Evolutionary conservation across 2,113 vertebrate genomes (phyloP).

Genomic region (Abramis brama): DNA sequence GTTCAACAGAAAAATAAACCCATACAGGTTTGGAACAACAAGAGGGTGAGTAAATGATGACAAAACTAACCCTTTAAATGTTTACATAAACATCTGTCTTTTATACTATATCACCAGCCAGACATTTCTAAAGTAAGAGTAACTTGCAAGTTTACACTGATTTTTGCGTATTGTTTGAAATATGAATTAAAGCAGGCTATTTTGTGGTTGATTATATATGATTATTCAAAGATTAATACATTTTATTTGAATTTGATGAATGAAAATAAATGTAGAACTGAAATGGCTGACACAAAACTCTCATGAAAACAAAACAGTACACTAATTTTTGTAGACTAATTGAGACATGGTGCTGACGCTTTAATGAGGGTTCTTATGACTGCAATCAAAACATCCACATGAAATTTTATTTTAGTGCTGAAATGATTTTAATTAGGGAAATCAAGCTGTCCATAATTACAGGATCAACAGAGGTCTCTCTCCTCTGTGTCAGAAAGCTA

Average conservation of each 20-base stretch:
- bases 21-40: too few species aligned
- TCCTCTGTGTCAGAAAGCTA: slow-evolving; percentile 25
- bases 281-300: slow-evolving; percentile 18
- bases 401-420: slow-evolving; percentile 48
- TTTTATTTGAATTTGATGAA: neutral
- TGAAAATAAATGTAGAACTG: neutral
- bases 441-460: slow-evolving; percentile 67
- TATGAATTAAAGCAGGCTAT: too few species aligned
- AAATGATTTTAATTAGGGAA: slow-evolving; percentile 69
- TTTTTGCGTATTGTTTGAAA: too few species aligned
- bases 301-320: neutral
- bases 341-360: slow-evolving; percentile 22
- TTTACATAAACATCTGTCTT: too few species aligned
- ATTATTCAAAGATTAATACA: neutral
- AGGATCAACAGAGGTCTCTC: slow-evolving; percentile 59
- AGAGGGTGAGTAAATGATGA: too few species aligned
- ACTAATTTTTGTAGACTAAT: slow-evolving; percentile 34
- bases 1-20: too few species aligned
- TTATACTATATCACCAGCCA: neutral
- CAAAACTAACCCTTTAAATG: too few species aligned
- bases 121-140: neutral
- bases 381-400: slow-evolving; percentile 56
- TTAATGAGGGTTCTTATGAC: slow-evolving; percentile 54
- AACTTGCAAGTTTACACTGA: neutral
- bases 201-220: neutral